phyloP scores from a whole-genome alignment of 1,140 invertebrate genomes.

The Pachypsylla venusta region DNA sequence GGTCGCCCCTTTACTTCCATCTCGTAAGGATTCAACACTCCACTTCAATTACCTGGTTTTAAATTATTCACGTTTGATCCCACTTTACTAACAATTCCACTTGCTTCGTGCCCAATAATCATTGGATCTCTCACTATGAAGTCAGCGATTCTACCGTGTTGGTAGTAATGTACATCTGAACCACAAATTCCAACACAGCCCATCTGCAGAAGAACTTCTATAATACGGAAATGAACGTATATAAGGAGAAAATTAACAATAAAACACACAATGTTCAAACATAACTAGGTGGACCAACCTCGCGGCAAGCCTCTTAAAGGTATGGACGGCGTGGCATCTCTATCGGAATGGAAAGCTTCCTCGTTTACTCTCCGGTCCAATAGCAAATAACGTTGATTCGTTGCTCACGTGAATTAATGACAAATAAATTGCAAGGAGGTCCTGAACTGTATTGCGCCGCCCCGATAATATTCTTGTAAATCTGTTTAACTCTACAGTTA shows the following conservation, averaged over 20 bases:
- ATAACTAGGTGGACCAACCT: neutral
- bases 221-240: no score
- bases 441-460: no score
- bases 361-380: no score
- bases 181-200: slow-evolving; percentile 86
- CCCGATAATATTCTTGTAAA: no score
- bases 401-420: no score
- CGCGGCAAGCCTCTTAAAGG: neutral
- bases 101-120: slow-evolving; percentile 76
- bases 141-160: slow-evolving; percentile 59
- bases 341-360: no score
- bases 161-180: slow-evolving; percentile 65
- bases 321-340: neutral
- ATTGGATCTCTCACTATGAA: slow-evolving; percentile 67
- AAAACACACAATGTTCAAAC: neutral
- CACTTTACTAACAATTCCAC: slow-evolving; percentile 50
- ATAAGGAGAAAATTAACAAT: no score
- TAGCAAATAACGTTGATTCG: no score
- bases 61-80: slow-evolving; percentile 59
- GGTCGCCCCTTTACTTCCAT: no score
- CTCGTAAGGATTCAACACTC: no score
- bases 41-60: slow-evolving; percentile 44
- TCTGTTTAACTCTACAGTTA: no score
- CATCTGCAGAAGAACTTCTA: slow-evolving; percentile 72
- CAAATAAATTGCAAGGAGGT: no score